Evolutionary conservation across 2,797 vertebrate genomes (phyloP).

Genomic region (Toxotes lorentzi): DNA sequence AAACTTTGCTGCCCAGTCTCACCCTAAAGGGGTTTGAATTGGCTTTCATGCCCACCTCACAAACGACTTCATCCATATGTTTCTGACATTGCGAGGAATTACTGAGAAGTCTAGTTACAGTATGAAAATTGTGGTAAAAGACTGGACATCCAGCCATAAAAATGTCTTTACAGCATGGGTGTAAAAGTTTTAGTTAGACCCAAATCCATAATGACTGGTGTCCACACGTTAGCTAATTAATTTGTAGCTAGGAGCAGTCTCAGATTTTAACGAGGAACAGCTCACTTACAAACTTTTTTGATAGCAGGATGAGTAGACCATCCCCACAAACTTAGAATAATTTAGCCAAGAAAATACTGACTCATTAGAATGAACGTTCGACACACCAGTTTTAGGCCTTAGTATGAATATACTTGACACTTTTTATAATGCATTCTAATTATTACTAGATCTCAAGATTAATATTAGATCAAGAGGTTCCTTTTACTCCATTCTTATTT

Average conservation of each 20-base stretch:
- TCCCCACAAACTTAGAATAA: slow-evolving; percentile 9
- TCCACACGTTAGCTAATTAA: slow-evolving; percentile 56
- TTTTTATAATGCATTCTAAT: not conserved
- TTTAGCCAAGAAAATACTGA: slow-evolving; percentile 13
- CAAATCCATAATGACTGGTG: slow-evolving; percentile 47
- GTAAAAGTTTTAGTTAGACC: slow-evolving; percentile 36
- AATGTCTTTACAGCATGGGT: slow-evolving; percentile 35
- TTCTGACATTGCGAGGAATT: slow-evolving; percentile 9
- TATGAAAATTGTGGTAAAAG: slow-evolving; percentile 4
- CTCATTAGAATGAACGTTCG: not conserved
- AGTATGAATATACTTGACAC: not conserved
- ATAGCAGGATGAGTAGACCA: slow-evolving; percentile 11
- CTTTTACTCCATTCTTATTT: not conserved
- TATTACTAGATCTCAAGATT: not conserved
- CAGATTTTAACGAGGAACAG: slow-evolving; percentile 58
- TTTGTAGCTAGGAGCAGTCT: slow-evolving; percentile 57
- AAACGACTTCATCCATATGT: not conserved
- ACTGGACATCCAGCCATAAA: slow-evolving; percentile 25
- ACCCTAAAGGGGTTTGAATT: slow-evolving; percentile 38
- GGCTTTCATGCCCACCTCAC: not conserved
- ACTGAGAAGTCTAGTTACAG: slow-evolving; percentile 22
- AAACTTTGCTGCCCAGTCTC: slow-evolving; percentile 17
- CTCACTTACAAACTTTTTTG: slow-evolving; percentile 32
- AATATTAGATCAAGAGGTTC: not conserved
- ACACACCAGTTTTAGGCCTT: not conserved